A percentile compares a stretch with the other conserved stretches of the same genome.
These are phyloP conservation scores for Propsilocerus akamusi DNA, from an alignment of 1,140 invertebrate species.

Conservation along the genomic window DNA sequence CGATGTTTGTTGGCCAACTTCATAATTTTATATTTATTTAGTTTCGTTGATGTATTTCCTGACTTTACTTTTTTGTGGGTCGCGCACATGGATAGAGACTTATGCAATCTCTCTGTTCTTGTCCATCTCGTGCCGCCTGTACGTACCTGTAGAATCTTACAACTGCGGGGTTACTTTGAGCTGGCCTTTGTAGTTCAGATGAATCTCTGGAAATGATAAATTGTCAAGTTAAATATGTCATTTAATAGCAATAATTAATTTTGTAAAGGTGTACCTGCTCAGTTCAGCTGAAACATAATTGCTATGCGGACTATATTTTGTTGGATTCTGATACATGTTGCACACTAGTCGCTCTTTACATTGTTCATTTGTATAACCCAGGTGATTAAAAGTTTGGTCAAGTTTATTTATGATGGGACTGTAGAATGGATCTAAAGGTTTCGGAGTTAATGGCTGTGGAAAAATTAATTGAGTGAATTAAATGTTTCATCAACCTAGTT, in stretches of 20 bases:
- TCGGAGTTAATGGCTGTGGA: slow-evolving; percentile 20
- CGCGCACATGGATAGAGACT: slow-evolving; percentile 47
- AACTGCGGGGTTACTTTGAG: slow-evolving; percentile 42
- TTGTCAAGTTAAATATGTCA: background rate
- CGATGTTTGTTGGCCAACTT: too few relatives aligned
- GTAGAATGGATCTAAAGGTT: slow-evolving; percentile 49
- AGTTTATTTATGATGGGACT: slow-evolving; percentile 53
- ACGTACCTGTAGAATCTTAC: slow-evolving; percentile 59
- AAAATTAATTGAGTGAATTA: too few relatives aligned
- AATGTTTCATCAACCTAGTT: slow-evolving; percentile 3
- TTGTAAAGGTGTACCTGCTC: slow-evolving; percentile 44
- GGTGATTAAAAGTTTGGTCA: slow-evolving; percentile 46
- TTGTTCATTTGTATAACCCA: slow-evolving; percentile 42
- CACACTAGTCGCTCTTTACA: slow-evolving; percentile 61
- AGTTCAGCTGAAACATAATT: slow-evolving; percentile 66
- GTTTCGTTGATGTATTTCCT: too few relatives aligned
- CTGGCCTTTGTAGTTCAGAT: slow-evolving; percentile 42
- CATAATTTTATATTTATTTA: too few relatives aligned
- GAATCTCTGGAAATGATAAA: slow-evolving; percentile 39
- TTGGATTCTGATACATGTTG: slow-evolving; percentile 62
- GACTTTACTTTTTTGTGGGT: slow-evolving; percentile 25
- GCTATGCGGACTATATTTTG: slow-evolving; percentile 57
- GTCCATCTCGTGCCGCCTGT: slow-evolving; percentile 59
- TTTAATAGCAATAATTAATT: background rate
- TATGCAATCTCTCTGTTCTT: slow-evolving; percentile 56